Evolutionary conservation across 1,140 invertebrate species (phyloP), one percentile per base, ranked within the genome.

Genomic region (Bursaphelenchus mucronatus): DNA sequence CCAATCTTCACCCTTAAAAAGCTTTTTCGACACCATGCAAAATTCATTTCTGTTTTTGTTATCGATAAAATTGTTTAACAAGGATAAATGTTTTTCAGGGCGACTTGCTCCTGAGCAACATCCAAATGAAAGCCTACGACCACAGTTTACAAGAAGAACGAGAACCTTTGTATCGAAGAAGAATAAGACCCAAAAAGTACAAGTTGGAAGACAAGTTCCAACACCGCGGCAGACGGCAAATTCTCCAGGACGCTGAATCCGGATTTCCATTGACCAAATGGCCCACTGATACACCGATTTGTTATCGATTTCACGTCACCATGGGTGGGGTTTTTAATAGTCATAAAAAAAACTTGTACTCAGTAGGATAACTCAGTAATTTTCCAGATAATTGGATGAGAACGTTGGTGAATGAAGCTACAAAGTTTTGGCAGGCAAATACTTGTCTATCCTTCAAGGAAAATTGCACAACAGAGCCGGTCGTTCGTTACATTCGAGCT

Each of bases 401-500:
- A 59, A 44, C 17, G 9, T 19, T 58, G 21, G 15, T 62, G n/a
- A 11, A 49, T 4, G 59, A 11, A 39, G 59, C 52, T 39, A n/a
- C 57, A 6, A 10, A 62, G 13, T 59, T 70, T 39, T 66, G 65
- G 65, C 19, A 69, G 30, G 45, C 70, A 15, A 71, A 66, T 47
- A 71, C 65, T 8, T 66, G 65, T 45, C 19, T 66, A 11, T 1
- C 65, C 9, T 69, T 66, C 53, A 15, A 69, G n/a, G 67, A 75
- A 15, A 57, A 70, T 15, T 67, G 65, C 4, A 55, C 68, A 10
- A 68, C 50, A 0, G 71, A 56, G 5, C 70, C 74, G n/a, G 62
- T 72, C 30, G 68, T 76, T 43, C 69, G 73, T n/a, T 76, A 75
- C 65, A 71, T 74, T 71, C 58, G 66, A 44, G 75, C 71, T 44